Evolutionary conservation across 1,140 invertebrate genomes (phyloP), one percentile per base, ranked within the genome.

Genomic region (Trichogramma pretiosum): DNA sequence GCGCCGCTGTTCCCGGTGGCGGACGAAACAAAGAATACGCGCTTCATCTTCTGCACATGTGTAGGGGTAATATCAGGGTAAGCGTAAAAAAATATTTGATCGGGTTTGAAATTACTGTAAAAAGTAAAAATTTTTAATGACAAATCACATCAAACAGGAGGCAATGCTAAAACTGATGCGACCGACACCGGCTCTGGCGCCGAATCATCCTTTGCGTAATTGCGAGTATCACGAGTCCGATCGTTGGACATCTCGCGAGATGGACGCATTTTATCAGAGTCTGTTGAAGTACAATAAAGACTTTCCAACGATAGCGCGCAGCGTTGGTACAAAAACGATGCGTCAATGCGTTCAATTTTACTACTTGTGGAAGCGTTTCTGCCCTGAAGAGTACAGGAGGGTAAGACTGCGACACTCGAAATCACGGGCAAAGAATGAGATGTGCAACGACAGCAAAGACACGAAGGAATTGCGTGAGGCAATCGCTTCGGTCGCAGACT

Each of bases 311-410:
- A 89, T 98, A 64, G 77, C 93, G 9, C 78, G 83, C 60, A 85
- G 93, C 73, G 89, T 96, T 59, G 79, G 78, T 58, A 85, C 83
- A 18, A 98, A 98, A 77, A 80, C 84, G 36, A 82, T 85, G 4
- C 93, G 91, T 62, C 89, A 98, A 62, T 98, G 94, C 74, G 78
- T 98, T 56, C 90, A 95, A 74, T 97, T 98, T 72, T 98, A 98
- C 70, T 98, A 98, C 67, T 80, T 96, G 56, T 99, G 95, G 95
- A 99, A 98, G 72, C 93, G 93, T 71, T 80, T 92, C 13, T 93
- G 89, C 56, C 83, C 86, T 43, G 87, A 93, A 63, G 90, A 88
- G 56, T 86, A 88, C 60, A 79, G 80, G 58, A 73, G 77, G 50
- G 60, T 87, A 23, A 73, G 83, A 52, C 54, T 61, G 44, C 44